Conservation (phyloP, 2,113 vertebrate genomes). For the Turnix velox region DNA sequence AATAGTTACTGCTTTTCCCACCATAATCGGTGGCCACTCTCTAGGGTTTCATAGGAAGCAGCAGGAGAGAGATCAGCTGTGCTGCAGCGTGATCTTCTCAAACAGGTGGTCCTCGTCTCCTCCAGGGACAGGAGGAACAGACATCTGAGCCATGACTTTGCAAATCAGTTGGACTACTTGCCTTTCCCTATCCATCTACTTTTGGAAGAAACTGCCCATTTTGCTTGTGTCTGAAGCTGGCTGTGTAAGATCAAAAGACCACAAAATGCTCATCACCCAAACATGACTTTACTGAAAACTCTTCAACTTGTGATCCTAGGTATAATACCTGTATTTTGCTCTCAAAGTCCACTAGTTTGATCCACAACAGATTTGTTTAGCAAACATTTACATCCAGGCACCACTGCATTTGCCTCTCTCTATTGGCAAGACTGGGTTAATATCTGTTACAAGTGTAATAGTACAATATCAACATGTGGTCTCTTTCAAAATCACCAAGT, state of each 20-base stretch:
- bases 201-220: neutral
- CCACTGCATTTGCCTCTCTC: neutral
- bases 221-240: neutral
- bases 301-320: neutral
- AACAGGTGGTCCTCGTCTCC: conserved; percentile 55
- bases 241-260: neutral
- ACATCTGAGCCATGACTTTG: conserved; percentile 58
- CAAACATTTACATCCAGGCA: neutral
- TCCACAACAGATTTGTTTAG: neutral
- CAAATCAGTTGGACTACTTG: conserved; percentile 19
- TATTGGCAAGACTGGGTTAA: neutral
- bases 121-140: conserved; percentile 49
- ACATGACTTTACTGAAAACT: neutral
- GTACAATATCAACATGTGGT: neutral
- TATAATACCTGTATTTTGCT: neutral
- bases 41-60: conserved; percentile 28
- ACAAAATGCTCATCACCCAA: neutral
- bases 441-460: neutral
- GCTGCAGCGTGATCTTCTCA: conserved; percentile 18
- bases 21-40: neutral
- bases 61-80: conserved; percentile 31
- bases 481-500: neutral
- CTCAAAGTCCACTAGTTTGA: neutral
- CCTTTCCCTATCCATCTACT: neutral
- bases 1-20: neutral